Evolutionary conservation across 2,797 vertebrate genomes (phyloP).

Genomic region (Masticophis lateralis): DNA sequence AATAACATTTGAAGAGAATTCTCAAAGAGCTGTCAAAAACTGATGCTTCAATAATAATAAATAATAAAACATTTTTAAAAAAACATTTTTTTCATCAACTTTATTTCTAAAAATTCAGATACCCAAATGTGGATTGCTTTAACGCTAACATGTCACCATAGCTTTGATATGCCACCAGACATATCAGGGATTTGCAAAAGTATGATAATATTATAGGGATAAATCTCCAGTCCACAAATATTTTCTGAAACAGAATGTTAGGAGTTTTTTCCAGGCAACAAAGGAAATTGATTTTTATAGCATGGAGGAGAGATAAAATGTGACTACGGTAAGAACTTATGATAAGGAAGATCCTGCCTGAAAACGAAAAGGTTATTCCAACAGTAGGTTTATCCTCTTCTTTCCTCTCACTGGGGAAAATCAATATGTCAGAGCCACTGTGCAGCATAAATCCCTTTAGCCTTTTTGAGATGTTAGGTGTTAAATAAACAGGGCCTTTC

Average conservation of each 20-base stretch:
- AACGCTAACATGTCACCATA: neutral
- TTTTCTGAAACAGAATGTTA: neutral
- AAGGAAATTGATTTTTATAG: constrained; percentile 26
- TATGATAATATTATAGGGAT: neutral
- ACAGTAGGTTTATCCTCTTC: constrained; percentile 29
- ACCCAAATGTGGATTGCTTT: neutral
- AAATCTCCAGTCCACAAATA: neutral
- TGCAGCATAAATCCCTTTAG: constrained; percentile 40
- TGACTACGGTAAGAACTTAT: constrained; percentile 10
- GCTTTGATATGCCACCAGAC: neutral
- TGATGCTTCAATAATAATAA: neutral
- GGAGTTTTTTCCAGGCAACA: constrained; percentile 8
- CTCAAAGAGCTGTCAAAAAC: neutral
- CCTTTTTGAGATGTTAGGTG: neutral
- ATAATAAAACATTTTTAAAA: too few species aligned
- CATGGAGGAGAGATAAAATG: constrained; percentile 35
- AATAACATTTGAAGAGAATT: neutral
- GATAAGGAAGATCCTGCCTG: constrained; percentile 13
- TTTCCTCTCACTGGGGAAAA: constrained; percentile 38
- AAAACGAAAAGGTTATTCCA: constrained; percentile 31
- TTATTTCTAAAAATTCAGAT: neutral
- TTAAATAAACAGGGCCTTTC: neutral
- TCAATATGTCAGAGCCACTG: constrained; percentile 32
- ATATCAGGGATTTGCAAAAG: neutral
- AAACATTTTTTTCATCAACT: neutral